Conservation (phyloP, 2,113 vertebrate genomes). For the Etheostoma spectabile region DNA sequence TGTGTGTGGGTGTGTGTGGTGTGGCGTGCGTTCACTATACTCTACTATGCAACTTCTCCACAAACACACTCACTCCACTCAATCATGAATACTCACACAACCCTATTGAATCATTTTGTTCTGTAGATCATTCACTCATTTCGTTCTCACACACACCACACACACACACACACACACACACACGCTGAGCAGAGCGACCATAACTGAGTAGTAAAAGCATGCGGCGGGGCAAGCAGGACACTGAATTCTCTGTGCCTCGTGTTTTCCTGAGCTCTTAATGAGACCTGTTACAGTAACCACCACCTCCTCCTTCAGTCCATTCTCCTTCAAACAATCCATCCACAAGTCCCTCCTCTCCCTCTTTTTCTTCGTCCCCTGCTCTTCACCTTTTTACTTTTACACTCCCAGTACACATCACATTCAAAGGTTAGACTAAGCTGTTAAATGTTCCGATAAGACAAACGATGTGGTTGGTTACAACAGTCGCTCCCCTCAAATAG, state of each 20-base stretch:
- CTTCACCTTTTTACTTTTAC: background rate
- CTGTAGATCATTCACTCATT: background rate
- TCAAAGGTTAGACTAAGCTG: background rate
- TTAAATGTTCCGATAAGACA: too few relatives aligned
- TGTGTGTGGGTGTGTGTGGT: background rate
- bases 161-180: conserved; percentile 46
- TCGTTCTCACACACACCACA: conserved; percentile 1
- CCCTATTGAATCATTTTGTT: background rate
- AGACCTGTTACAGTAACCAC: conserved; percentile 61
- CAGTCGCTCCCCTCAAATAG: too few relatives aligned
- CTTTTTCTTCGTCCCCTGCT: background rate
- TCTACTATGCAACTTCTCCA: background rate
- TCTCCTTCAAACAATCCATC: conserved; percentile 26
- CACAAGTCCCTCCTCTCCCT: background rate
- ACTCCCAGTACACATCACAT: background rate
- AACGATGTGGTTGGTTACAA: too few relatives aligned
- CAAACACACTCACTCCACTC: background rate
- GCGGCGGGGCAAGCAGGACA: conserved; percentile 63
- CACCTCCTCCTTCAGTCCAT: conserved; percentile 36
- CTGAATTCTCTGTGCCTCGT: conserved; percentile 66
- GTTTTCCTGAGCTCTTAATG: conserved; percentile 65
- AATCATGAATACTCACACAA: too few relatives aligned
- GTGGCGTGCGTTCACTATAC: background rate
- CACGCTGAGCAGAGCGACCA: conserved; percentile 63
- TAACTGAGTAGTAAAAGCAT: conserved; percentile 64